phyloP scores from a whole-genome alignment of 2,113 vertebrate genomes.

The Lonchura striata region DNA sequence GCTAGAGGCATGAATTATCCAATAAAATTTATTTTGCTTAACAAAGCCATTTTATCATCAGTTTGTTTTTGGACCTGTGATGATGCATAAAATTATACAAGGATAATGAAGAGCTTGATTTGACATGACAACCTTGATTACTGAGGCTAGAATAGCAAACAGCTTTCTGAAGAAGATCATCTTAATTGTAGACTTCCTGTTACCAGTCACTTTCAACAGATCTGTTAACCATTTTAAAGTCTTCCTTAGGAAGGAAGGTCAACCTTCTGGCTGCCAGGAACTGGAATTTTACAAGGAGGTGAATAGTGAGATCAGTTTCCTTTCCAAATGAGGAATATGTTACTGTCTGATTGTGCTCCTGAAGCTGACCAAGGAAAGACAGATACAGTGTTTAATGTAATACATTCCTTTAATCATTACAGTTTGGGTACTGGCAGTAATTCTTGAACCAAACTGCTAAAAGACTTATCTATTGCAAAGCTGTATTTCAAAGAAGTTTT shows the following conservation, averaged over 20 bases:
- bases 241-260: conserved; percentile 23
- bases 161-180: conserved; percentile 55
- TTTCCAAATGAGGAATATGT: background rate
- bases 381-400: background rate
- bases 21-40: conserved; percentile 37
- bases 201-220: conserved; percentile 47
- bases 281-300: background rate
- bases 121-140: conserved; percentile 58
- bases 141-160: conserved; percentile 10
- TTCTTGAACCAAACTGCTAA: background rate
- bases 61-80: conserved; percentile 59
- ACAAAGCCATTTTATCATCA: conserved; percentile 62
- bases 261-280: background rate
- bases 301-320: background rate
- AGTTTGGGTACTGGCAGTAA: background rate
- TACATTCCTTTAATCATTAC: background rate
- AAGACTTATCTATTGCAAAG: background rate
- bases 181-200: conserved; percentile 52
- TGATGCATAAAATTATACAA: conserved; percentile 48
- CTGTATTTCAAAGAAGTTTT: background rate
- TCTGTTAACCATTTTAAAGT: conserved; percentile 17
- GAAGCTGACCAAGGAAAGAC: background rate
- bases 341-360: background rate
- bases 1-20: background rate
- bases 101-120: conserved; percentile 62